Conservation (phyloP, 1,140 invertebrate genomes). For the Steinernema feltiae region DNA sequence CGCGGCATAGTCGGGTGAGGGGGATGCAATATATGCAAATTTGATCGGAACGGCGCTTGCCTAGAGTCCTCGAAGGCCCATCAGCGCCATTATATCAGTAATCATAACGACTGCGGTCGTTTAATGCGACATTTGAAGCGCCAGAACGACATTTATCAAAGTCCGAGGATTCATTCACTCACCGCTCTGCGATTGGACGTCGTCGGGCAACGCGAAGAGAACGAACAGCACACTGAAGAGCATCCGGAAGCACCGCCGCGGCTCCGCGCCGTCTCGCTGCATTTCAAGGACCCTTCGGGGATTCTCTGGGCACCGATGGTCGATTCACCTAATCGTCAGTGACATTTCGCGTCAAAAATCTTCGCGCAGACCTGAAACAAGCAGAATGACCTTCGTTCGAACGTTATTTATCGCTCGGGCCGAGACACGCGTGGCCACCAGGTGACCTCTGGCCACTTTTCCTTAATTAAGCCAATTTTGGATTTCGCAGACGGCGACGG, state of each 20-base stretch:
- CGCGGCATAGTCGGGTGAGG: no score
- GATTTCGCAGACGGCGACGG: neutral
- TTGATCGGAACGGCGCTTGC: neutral
- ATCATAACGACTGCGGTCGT: neutral
- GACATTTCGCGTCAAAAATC: neutral
- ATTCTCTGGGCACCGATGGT: neutral
- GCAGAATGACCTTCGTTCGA: neutral
- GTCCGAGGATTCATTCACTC: neutral
- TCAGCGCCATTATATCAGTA: neutral
- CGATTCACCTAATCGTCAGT: neutral
- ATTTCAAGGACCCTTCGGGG: neutral
- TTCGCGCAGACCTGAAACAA: neutral
- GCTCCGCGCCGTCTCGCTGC: neutral
- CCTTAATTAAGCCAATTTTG: neutral
- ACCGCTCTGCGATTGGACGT: neutral
- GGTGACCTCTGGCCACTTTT: neutral
- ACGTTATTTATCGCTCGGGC: conserved; percentile 3
- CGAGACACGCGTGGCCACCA: neutral
- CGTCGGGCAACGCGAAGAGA: neutral
- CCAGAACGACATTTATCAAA: neutral
- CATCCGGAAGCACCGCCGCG: neutral
- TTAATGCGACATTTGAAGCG: neutral
- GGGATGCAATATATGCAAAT: neutral
- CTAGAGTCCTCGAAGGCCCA: neutral
- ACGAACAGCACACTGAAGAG: neutral